These are phyloP conservation scores for Psilopogon haemacephalus DNA, from an alignment of 2,113 vertebrate species.

Conservation along the genomic window DNA sequence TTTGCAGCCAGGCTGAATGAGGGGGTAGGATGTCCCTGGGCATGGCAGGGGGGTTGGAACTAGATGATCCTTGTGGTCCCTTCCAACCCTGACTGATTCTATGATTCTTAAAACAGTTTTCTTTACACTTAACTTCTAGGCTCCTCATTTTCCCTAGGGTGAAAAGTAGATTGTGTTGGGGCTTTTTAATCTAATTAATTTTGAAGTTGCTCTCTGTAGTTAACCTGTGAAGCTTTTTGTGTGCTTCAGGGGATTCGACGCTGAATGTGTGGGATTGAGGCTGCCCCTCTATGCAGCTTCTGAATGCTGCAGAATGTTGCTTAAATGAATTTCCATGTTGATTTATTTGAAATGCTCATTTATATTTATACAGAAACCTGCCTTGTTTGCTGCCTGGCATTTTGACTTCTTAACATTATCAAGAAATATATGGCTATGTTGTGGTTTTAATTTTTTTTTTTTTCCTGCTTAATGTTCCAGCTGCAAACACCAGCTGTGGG, in stretches of 20 bases:
- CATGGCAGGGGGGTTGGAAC: too few species aligned
- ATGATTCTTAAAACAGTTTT: neutral
- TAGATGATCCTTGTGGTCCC: too few species aligned
- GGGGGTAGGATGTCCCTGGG: too few species aligned
- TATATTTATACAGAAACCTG: neutral
- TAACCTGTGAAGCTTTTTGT: neutral
- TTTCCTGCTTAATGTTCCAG: conserved; percentile 27
- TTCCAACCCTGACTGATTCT: too few species aligned
- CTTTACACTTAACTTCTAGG: neutral
- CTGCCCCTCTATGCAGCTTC: neutral
- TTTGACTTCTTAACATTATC: neutral
- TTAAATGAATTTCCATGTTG: neutral
- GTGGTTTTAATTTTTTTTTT: neutral
- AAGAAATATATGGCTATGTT: neutral
- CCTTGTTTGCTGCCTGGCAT: neutral
- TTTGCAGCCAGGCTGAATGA: too few species aligned
- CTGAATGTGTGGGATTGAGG: neutral
- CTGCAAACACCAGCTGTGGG: conserved; percentile 96
- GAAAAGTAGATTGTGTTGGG: neutral
- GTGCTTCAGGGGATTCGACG: neutral
- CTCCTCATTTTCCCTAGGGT: neutral
- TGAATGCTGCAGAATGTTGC: neutral
- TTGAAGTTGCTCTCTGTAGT: neutral
- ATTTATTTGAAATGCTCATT: neutral
- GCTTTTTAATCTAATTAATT: neutral